Evolutionary conservation across 2,888 invertebrate genomes (phyloP), one percentile per base, ranked within the genome.

Genomic region (Julus scanicus): DNA sequence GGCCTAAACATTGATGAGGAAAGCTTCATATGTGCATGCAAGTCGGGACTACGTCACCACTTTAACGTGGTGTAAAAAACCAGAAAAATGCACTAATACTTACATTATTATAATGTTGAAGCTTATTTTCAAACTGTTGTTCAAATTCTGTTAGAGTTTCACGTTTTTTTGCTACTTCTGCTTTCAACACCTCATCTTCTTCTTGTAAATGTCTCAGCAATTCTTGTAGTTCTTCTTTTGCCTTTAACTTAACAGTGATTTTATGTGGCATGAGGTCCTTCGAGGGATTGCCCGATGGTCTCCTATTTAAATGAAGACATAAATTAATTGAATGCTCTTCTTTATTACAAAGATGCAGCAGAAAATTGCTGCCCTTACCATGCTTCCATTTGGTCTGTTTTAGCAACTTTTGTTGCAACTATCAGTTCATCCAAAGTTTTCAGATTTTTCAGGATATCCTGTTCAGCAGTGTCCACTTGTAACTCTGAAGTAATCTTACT

Each of bases 231-330:
- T 57, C 29, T 6, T 40, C 53, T 88, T 53, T 71, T 48, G 83
- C 39, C 80, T 88, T 83, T 48, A 40, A 13, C 40, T 89, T 89
- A 13, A 48, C 49, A 57, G 83, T 15, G 29, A 87, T 86, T n/a
- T 29, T 17, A 29, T 88, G 88, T 37, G 88, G 63, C 48, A 29
- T 37, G 2, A 89, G 20, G 49, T 89, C 89, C 17, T 84, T 5
- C 9, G 53, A 48, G 2, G 88, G 88, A 71, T 88, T 71, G n/a
- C 88, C 87, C 11, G 87, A 57, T 44, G 89, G 89, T 71, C 89
- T 20, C 89, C 89, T 89, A 29, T 83, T 29, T 9, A 29, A 29
- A 29, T 37, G n/a, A 40, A 84, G n/a, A n/a, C n/a, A n/a, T n/a
- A n/a, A n/a, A n/a, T n/a, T n/a, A n/a, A n/a, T n/a, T n/a, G n/a